Base-by-base conservation (phyloP, 2,113 vertebrate species). In the Apodemus sylvaticus region DNA sequence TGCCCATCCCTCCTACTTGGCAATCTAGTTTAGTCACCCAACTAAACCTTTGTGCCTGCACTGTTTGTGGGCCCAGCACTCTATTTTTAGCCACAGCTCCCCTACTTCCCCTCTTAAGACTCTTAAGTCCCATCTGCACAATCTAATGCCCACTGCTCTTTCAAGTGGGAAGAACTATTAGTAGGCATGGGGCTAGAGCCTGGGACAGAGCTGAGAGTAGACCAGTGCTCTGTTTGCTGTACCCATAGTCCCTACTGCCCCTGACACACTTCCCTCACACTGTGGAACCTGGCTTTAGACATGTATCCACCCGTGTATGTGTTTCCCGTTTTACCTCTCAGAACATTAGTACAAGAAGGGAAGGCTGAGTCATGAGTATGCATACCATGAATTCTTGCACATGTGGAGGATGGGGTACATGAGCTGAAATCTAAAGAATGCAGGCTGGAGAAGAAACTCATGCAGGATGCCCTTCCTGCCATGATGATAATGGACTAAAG, bases 301-400 rank as follows among this genome's bases (percentile, higher is more conserved):
- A 2, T 5, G 11, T 20, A 58, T 10, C 45, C 34, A 29, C 36
- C 20, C 3, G 3, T 20, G 16, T 13, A 5, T 26, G 5, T 14
- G 51, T 74, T 55, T 90, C 45, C 48, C 36, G 55, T 29, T 77
- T 17, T 70, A 19, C 42, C 42, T 29, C 42, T 71, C 60, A 71
- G 36, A 87, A 58, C 24, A 4, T 76, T 36, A 64, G 66, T 42
- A 74, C 9, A 24, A n/a, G 36, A 34, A 60, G 36, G 1, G 12
- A 7, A 31, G 16, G 60, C 12, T 45, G 86, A 34, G 9, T 39
- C 53, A 36, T 7, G 16, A 4, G 6, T 74, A n/a, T 3, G 31
- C 36, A 13, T 4, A 31, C 19, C 68, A 22, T 7, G 17, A 24
- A 5, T 2, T 34, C 8, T 19, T 6, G 7, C 34, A 77, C 9